phyloP scores from a whole-genome alignment of 1,140 invertebrate genomes.

The Periplaneta americana region DNA sequence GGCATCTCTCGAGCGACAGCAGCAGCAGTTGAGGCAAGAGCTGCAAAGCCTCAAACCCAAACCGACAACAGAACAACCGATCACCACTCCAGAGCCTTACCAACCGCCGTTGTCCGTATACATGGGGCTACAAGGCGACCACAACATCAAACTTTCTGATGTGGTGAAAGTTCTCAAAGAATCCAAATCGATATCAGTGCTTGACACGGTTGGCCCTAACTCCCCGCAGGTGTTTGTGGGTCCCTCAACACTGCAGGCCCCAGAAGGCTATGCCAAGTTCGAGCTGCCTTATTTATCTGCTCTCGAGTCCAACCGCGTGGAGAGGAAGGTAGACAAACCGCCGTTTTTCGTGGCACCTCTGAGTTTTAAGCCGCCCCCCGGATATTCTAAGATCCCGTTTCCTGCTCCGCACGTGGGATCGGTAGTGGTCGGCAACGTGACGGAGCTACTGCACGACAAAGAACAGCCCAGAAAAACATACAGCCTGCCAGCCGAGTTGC shows the following conservation, averaged over 20 bases:
- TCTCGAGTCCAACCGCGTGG: constrained; percentile 60
- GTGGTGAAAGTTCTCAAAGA: constrained; percentile 60
- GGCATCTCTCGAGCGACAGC: background rate
- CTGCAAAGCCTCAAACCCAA: background rate
- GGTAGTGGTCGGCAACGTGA: constrained; percentile 53
- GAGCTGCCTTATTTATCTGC: constrained; percentile 75
- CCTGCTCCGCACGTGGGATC: constrained; percentile 80
- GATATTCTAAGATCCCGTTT: constrained; percentile 76
- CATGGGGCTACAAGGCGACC: constrained; percentile 48
- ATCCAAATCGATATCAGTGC: constrained; percentile 65
- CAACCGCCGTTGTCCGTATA: constrained; percentile 77
- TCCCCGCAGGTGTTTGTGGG: constrained; percentile 74
- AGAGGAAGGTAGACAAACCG: constrained; percentile 62
- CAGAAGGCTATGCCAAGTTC: constrained; percentile 69
- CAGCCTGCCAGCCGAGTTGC: constrained; percentile 40
- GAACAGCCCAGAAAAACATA: constrained; percentile 19
- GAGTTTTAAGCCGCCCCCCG: constrained; percentile 71
- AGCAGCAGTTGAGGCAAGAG: background rate
- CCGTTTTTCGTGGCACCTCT: constrained; percentile 81
- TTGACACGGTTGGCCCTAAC: constrained; percentile 59
- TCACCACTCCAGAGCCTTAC: constrained; percentile 48
- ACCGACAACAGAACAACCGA: background rate
- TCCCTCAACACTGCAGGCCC: constrained; percentile 61
- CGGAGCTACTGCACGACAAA: constrained; percentile 12
- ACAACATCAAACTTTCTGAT: constrained; percentile 53